Base-by-base conservation (phyloP, 2,797 vertebrate genomes). In the Taenioides sp. region DNA sequence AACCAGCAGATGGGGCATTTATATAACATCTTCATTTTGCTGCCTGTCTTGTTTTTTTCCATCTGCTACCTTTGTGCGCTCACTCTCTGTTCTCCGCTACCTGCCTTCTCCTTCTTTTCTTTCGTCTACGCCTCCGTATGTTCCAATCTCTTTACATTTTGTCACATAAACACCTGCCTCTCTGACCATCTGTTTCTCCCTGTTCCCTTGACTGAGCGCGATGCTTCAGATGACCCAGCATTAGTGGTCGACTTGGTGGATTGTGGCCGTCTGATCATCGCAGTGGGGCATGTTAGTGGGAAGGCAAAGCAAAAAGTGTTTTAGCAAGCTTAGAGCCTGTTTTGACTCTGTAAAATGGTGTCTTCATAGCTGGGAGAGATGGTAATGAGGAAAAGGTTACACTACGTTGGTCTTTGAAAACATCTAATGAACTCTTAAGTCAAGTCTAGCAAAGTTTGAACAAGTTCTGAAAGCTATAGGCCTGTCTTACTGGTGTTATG, bases 131-230 rank as follows among this genome's bases (percentile, higher is more conserved):
- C 40, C 75, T 70, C 79, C 75, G n/a, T 86, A 82, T 86, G 81
- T 34, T 85, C 73, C 0, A 49, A 73, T 87, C 87, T 83, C 79
- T 79, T 82, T 59, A 67, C 81, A 67, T 85, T 82, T 77, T 72
- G 74, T 87, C 84, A 76, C 69, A 67, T 40, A 58, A 69, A 71
- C 73, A 80, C 69, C 69, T 84, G 77, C 52, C 60, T 68, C 40
- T 0, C 47, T 47, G 63, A 3, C 80, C 87, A 82, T 87, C 84
- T 89, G 83, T 65, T 68, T 68, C 66, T 18, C 40, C 55, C 28
- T 3, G 40, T 52, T 75, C 58, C 61, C 25, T 52, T 22, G 54
- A 2, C 65, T 63, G 5, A 61, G 23, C 54, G 31, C n/a, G 22
- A 31, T 23, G 61, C 65, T 27, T 23, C 17, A 12, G 37, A 55